These are phyloP conservation scores for Papilio xuthus DNA, from an alignment of 1,140 invertebrate species.

Conservation along the genomic window DNA sequence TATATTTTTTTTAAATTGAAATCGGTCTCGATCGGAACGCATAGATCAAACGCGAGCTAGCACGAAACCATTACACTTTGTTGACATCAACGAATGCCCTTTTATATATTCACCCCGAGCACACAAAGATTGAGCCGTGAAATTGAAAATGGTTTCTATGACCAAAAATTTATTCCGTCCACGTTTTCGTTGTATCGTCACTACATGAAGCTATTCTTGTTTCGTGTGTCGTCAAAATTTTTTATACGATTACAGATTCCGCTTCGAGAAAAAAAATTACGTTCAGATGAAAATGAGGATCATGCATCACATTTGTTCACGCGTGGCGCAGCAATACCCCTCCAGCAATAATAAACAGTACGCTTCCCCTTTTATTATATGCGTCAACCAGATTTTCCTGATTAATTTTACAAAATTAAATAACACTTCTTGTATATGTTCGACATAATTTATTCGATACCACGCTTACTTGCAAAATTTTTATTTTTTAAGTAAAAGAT, in stretches of 20 bases:
- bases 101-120: conserved; percentile 78
- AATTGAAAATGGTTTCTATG: conserved; percentile 80
- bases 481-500: too few species aligned
- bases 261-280: conserved; percentile 35
- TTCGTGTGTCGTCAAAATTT: conserved; percentile 45
- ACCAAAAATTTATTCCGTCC: conserved; percentile 76
- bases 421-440: not conserved
- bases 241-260: conserved; percentile 41
- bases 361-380: conserved; percentile 17
- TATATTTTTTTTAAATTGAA: conserved; percentile 53
- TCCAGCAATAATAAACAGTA: conserved; percentile 22
- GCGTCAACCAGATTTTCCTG: not conserved
- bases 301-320: conserved; percentile 27
- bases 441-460: not conserved
- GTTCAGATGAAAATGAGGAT: conserved; percentile 28
- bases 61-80: conserved; percentile 78
- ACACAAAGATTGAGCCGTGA: conserved; percentile 78
- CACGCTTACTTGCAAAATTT: too few species aligned
- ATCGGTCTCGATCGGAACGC: conserved; percentile 59
- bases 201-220: conserved; percentile 59
- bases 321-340: conserved; percentile 33
- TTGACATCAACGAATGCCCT: conserved; percentile 78
- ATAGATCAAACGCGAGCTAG: conserved; percentile 71
- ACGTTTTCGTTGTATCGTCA: conserved; percentile 68
- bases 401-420: conserved; percentile 22